These are phyloP conservation scores for Reinhardtius hippoglossoides DNA, from an alignment of 2,113 vertebrate species.

Conservation along the genomic window DNA sequence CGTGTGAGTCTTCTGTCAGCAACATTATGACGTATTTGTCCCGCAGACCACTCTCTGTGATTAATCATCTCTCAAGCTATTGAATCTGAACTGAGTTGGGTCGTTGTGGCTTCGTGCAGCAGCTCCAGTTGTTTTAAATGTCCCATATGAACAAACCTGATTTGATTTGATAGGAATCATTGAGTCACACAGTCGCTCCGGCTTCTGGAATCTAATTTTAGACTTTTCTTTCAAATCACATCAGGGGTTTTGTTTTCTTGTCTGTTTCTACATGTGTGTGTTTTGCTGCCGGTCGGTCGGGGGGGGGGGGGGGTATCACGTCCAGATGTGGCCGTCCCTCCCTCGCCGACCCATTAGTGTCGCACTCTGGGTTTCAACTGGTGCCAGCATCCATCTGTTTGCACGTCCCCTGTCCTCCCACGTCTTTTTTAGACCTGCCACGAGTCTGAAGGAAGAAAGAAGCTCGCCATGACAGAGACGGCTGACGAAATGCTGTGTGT, in stretches of 20 bases:
- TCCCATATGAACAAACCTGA: not conserved
- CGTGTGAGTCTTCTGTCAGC: too few species aligned
- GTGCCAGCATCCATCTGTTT: conserved; percentile 9
- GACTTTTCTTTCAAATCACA: conserved; percentile 16
- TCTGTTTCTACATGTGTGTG: conserved; percentile 29
- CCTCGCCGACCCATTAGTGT: conserved; percentile 62
- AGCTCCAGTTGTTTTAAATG: not conserved
- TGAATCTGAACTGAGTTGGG: too few species aligned
- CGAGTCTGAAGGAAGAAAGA: conserved; percentile 31
- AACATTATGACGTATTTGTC: too few species aligned
- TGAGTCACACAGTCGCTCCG: not conserved
- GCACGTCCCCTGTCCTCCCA: conserved; percentile 63
- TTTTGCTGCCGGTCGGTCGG: conserved; percentile 40
- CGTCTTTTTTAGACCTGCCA: conserved; percentile 50
- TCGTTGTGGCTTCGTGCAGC: not conserved
- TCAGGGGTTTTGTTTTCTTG: not conserved
- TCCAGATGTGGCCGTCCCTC: conserved; percentile 55
- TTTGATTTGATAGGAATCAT: not conserved
- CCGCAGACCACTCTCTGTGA: too few species aligned
- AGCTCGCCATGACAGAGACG: conserved; percentile 34
- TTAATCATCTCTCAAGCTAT: too few species aligned
- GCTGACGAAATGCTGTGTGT: conserved; percentile 42
- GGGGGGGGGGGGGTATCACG: conserved; percentile 6
- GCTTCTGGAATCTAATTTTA: conserved; percentile 9
- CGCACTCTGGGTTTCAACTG: conserved; percentile 35